These are phyloP conservation scores for Tiliacea citrago DNA, from an alignment of 2,888 invertebrate species.

Conservation along the genomic window DNA sequence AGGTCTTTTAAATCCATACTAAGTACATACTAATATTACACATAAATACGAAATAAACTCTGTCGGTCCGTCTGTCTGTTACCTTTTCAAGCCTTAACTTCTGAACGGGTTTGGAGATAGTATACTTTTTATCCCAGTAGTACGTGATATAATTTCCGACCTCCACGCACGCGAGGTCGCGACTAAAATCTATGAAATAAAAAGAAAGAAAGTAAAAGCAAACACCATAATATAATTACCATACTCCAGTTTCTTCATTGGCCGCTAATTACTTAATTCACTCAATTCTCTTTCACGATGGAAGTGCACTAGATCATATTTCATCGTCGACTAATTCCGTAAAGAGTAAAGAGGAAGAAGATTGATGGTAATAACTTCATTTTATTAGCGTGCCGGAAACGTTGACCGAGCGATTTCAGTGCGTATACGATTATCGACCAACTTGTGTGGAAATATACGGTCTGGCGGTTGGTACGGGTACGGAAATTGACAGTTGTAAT, in stretches of 20 bases:
- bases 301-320: constrained; percentile 50
- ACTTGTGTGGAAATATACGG: constrained; percentile 45
- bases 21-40: not conserved
- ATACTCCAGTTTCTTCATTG: constrained; percentile 4
- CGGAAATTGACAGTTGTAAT: not conserved
- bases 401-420: constrained; percentile 52
- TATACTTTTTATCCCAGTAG: not conserved
- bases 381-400: constrained; percentile 66
- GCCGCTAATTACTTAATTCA: constrained; percentile 38
- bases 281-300: constrained; percentile 49
- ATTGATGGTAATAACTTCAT: constrained; percentile 68
- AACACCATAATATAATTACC: not conserved
- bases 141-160: not conserved
- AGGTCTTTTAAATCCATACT: not conserved
- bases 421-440: constrained; percentile 45
- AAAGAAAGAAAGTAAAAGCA: not conserved
- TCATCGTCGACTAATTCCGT: constrained; percentile 49
- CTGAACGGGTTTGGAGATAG: not conserved
- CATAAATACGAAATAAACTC: not conserved
- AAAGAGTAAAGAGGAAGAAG: constrained; percentile 61
- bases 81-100: not conserved
- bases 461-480: not conserved
- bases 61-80: not conserved
- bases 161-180: not conserved
- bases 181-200: not conserved